Base-by-base conservation (phyloP, 2,113 vertebrate genomes). In the Scytalopus superciliaris region DNA sequence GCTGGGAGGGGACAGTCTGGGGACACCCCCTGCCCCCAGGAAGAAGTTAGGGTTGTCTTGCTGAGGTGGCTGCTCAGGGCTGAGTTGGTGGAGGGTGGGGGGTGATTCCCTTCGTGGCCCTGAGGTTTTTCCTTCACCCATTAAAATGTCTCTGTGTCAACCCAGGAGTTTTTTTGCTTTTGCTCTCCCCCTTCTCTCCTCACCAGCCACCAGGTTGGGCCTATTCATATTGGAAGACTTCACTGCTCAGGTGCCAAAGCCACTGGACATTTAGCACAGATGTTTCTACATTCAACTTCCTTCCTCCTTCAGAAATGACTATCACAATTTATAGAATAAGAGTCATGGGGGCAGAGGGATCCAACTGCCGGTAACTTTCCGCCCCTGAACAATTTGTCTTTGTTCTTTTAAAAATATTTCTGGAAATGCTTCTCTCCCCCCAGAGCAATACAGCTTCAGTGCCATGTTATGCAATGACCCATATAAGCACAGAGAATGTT, bases 1-100 rank as follows among this genome's bases (percentile, higher is more conserved):
- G 59, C 19, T 9, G 56, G 19, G 22, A 72, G 33, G 55, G 80
- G 33, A 31, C 52, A 4, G 2, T 0, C 0, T 7, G 2, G 27
- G 73, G 59, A 63, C 73, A 16, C 3, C 37, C 52, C 37, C 0
- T 2, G 37, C 27, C 52, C 40, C 28, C 10, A 25, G 66, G 24
- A 13, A 8, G 23, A 30, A 33, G 33, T 0, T 28, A 50, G 30
- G 39, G 3, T 0, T 22, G 27, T 14, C 30, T 12, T 15, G 45
- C 30, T 66, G 16, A 45, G 40, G 87, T 21, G 22, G 40, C 45
- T 45, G 78, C 55, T 50, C 53, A 4, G 2, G 30, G 39, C 7
- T 23, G 14, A 64, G 33, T 33, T 4, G 17, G 5, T 10, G 39
- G 68, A 16, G 53, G 0, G 0, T 4, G 53, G 7, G 7, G 22